Conservation (phyloP, 2,797 vertebrate species). For the Gambusia yucatana region DNA sequence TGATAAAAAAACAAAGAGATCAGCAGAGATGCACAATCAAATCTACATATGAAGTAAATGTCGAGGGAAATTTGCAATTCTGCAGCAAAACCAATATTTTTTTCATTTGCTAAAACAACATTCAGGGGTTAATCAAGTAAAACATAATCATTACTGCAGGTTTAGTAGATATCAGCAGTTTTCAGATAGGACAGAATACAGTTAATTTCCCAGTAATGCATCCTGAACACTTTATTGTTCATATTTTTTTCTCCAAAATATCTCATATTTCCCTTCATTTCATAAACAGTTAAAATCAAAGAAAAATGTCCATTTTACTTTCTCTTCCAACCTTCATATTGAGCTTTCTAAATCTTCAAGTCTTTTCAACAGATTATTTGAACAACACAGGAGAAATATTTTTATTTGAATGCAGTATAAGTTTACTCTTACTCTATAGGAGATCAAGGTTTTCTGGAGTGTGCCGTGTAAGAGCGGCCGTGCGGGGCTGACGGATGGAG, state of each 20-base stretch:
- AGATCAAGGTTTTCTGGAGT: constrained; percentile 83
- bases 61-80: background rate
- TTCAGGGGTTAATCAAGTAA: background rate
- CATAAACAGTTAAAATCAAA: background rate
- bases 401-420: background rate
- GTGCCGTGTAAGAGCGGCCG: constrained; percentile 76
- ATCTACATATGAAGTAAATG: background rate
- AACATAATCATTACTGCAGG: background rate
- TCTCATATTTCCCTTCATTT: background rate
- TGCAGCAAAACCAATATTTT: no score
- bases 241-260: background rate
- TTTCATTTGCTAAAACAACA: background rate
- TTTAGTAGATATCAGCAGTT: background rate
- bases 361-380: background rate
- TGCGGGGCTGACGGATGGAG: constrained; percentile 82
- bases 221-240: no score
- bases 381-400: background rate
- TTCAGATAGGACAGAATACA: background rate
- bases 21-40: background rate
- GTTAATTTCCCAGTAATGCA: no score
- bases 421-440: constrained; percentile 53
- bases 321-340: background rate
- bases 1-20: background rate
- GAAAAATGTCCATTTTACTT: background rate
- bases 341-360: background rate